Evolutionary conservation across 2,113 vertebrate genomes (phyloP), one percentile per base, ranked within the genome.

Genomic region (Hiodon alosoides): DNA sequence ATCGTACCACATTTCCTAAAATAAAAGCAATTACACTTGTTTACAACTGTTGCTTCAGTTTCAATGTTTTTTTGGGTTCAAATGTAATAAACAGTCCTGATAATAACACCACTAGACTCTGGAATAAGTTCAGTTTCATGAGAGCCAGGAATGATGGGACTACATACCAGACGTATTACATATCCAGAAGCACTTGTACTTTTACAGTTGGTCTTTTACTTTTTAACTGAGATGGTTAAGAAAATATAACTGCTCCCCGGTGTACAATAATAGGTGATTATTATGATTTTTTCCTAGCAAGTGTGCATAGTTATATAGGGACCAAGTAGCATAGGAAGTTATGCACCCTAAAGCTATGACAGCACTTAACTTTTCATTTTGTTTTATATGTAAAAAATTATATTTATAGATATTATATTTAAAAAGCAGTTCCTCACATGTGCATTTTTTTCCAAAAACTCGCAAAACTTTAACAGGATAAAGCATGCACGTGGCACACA

Each of bases 101-200:
- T 48, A 13, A 71, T 54, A 71, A 71, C 57, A 10, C 9, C 14
- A 4, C 51, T 60, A 11, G 3, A 4, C 13, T 71, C 52, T 76
- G 75, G 68, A 76, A 76, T 14, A 9, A n/a, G 17, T 53, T 61
- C 68, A 76, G 51, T 31, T 71, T 31, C 58, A 16, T 64, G 16
- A 69, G 14, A 51, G 73, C 55, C 57, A 62, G 59, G 57, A 71
- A 76, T 31, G 59, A 65, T 59, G 50, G 7, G 59, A 13, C 31
- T 62, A 51, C 75, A 76, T 76, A 57, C 75, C 75, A 71, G 75
- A 76, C 68, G 50, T 58, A 76, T 71, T 71, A 71, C 59, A 47
- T n/a, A 54, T 50, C 50, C n/a, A 53, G 31, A 5, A 73, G 64
- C 59, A 60, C 17, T 51, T 3, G 3, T 52, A 73, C 59, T 62